Conservation (phyloP, 2,888 invertebrate species). For the Stenotaenia linearis region DNA sequence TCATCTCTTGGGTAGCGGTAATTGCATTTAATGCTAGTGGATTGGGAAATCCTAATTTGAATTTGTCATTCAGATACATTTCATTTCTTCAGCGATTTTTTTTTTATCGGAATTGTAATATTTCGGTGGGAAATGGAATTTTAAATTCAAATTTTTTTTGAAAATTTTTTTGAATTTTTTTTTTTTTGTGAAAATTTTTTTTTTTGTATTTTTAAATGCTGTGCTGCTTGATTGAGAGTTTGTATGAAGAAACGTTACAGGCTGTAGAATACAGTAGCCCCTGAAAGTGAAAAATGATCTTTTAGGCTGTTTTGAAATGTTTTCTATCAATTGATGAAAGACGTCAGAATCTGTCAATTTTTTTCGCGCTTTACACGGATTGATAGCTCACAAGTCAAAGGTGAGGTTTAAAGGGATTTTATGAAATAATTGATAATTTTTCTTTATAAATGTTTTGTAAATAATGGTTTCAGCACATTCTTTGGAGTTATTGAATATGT, state of each 20-base stretch:
- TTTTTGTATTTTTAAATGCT: neutral
- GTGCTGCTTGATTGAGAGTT: neutral
- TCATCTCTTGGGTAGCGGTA: conserved; percentile 8
- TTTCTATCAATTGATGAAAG: conserved; percentile 26
- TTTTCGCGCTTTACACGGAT: neutral
- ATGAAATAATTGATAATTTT: neutral
- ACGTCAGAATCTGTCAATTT: neutral
- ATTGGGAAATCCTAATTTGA: neutral
- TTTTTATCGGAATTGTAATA: neutral
- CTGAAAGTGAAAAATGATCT: conserved; percentile 5
- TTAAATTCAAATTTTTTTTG: neutral
- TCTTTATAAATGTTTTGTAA: no score
- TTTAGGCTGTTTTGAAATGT: neutral
- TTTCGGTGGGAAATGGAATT: neutral
- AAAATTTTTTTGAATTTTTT: no score
- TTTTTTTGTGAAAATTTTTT: no score
- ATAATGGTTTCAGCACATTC: no score
- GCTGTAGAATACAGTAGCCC: neutral
- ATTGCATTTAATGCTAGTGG: conserved; percentile 1
- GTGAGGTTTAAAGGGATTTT: neutral
- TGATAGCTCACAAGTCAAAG: neutral
- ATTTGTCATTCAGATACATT: neutral
- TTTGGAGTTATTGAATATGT: no score
- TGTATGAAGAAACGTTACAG: neutral
- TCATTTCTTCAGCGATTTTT: neutral